Base-by-base conservation (phyloP, 2,797 vertebrate genomes). In the Uromys caudimaculatus region DNA sequence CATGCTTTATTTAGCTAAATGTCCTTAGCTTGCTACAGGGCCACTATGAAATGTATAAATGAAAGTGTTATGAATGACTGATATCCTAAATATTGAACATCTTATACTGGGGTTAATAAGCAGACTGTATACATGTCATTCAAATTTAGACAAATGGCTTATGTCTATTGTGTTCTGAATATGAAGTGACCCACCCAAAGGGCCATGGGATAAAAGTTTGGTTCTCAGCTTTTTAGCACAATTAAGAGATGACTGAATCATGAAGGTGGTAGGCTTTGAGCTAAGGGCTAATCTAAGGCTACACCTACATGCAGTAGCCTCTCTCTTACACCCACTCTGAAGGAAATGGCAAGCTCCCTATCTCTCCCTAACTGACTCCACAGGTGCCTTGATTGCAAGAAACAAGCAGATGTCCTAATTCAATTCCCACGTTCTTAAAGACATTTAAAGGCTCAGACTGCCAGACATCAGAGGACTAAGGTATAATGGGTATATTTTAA, bases 1-100 rank as follows among this genome's bases (percentile, higher is more conserved):
- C 9, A 87, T 41, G 32, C 92, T 96, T 96, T 78, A 83, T 94
- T 83, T 93, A 47, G 83, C 27, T 92, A 52, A 60, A 93, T 69
- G 85, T 23, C 47, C 16, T 54, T 62, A 79, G 35, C 38, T 52
- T 90, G 76, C 56, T 75, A 52, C 44, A 93, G 54, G 75, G 50
- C 32, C 60, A 79, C 32, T 88, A 89, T 89, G n/a, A 91, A 75
- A 52, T 19, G 47, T 86, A 83, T 47, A 79, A 94, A 91, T 32
- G 54, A 84, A 90, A 91, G 23, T 82, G 60, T 92, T 24, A 90
- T 35, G 27, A 85, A 76, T 95, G 77, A 52, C 29, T 88, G 75
- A 89, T 38, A 94, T 73, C 5, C 52, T 81, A 88, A 85, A 93
- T 62, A 82, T 44, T 89, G 56, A 88, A 54, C 87, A 90, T 50